Evolutionary conservation across 1,140 invertebrate species (phyloP).

Genomic region (Drosophila lacertosa): DNA sequence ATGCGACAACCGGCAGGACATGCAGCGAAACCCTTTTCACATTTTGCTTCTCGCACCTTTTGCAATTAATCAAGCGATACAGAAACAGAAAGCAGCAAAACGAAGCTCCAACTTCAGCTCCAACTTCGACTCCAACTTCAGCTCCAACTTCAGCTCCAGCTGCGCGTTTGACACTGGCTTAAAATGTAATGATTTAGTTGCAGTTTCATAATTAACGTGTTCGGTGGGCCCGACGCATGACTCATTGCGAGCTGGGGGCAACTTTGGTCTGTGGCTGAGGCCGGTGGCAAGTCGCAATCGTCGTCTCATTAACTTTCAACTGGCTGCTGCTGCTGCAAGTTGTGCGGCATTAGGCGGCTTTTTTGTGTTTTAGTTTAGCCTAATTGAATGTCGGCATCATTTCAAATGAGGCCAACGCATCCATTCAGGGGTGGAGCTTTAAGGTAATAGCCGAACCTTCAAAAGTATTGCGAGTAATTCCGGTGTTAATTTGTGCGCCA

Average conservation of each 20-base stretch:
- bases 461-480: slow-evolving; percentile 62
- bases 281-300: slow-evolving; percentile 51
- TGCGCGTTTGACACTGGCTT: slow-evolving; percentile 76
- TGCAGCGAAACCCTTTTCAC: slow-evolving; percentile 29
- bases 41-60: slow-evolving; percentile 37
- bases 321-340: slow-evolving; percentile 40
- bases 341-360: slow-evolving; percentile 53
- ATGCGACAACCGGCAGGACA: slow-evolving; percentile 36
- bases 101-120: slow-evolving; percentile 31
- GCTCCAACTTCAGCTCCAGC: slow-evolving; percentile 54
- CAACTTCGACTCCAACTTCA: slow-evolving; percentile 20
- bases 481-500: slow-evolving; percentile 79
- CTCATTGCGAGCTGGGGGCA: slow-evolving; percentile 22
- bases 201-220: slow-evolving; percentile 77
- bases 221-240: slow-evolving; percentile 30
- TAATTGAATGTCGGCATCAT: slow-evolving; percentile 79
- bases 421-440: slow-evolving; percentile 62
- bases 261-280: neutral
- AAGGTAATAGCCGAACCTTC: slow-evolving; percentile 34
- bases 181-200: slow-evolving; percentile 83
- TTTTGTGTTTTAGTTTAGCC: slow-evolving; percentile 48
- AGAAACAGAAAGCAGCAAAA: neutral
- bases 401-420: slow-evolving; percentile 69
- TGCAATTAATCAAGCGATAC: slow-evolving; percentile 71
- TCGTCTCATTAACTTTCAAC: slow-evolving; percentile 74